Percentiles rank a stretch among this genome's conserved stretches.
phyloP scores from a whole-genome alignment of 2,888 invertebrate species.

The Drosophila anomelani region DNA sequence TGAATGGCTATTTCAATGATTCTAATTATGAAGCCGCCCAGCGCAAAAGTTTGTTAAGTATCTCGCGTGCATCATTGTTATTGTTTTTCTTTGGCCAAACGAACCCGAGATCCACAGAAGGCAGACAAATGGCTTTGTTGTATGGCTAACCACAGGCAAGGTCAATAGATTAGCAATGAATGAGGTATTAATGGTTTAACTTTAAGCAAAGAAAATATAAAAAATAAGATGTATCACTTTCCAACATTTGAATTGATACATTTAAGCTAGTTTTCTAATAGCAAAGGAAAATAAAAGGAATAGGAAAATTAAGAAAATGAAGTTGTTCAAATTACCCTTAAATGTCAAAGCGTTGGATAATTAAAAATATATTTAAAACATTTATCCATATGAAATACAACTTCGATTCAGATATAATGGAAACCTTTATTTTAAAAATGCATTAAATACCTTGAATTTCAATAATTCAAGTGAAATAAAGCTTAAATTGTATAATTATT shows the following conservation, averaged over 20 bases:
- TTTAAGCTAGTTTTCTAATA: background rate
- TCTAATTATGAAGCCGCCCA: slow-evolving; percentile 69
- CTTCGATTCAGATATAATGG: too few relatives aligned
- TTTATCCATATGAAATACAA: too few relatives aligned
- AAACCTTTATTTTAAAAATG: too few relatives aligned
- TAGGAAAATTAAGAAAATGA: background rate
- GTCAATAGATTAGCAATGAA: background rate
- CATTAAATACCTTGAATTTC: too few relatives aligned
- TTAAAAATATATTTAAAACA: too few relatives aligned
- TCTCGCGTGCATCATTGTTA: slow-evolving; percentile 77
- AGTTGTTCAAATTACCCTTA: too few relatives aligned
- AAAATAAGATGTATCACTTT: background rate
- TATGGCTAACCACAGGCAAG: background rate
- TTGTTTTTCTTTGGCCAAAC: slow-evolving; percentile 59
- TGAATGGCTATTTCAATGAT: slow-evolving; percentile 75
- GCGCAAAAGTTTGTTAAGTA: slow-evolving; percentile 73
- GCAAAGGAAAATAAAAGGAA: background rate
- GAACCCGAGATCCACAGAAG: slow-evolving; percentile 12
- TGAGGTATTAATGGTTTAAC: background rate
- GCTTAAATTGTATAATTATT: too few relatives aligned
- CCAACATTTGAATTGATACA: background rate
- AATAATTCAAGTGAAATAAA: too few relatives aligned
- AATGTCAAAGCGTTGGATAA: too few relatives aligned
- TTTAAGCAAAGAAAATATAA: background rate
- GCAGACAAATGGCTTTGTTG: slow-evolving; percentile 58